Evolutionary conservation across 2,113 vertebrate genomes (phyloP), one percentile per base, ranked within the genome.

Genomic region (Eptatretus burgeri): DNA sequence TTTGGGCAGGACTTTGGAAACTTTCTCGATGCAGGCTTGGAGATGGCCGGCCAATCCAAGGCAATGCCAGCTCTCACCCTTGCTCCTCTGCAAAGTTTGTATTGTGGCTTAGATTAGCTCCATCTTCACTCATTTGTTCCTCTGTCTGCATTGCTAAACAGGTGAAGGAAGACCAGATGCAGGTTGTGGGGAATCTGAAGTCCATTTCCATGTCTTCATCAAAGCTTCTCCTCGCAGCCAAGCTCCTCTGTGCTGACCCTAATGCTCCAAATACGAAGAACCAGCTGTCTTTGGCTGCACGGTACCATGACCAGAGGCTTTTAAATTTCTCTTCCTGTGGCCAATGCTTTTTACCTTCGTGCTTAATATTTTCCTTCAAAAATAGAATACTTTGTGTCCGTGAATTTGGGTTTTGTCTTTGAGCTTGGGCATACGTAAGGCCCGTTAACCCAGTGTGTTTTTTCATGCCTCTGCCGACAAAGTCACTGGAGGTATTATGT

Each of bases 191-290:
- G 11, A 93, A 96, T 75, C 74, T 96, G 71, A 94, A 94, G 78
- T 86, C 86, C 53, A 94, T 96, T 74, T 96, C 89, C 69, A 84
- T 96, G 83, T 89, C 88, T 18, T 96, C 89, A 67, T 94, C 86
- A 74, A 96, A 94, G 72, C 78, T 96, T 50, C 76, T 96, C 18
- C 72, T 96, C 68, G 78, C 86, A 11, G 88, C 85, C 64, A 96
- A 96, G 70, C 87, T 81, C 1, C 75, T 96, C n/a, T 87, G 87
- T 19, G 87, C 85, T 0, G 86, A 96, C 63, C 83, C 85, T 17
- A 75, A 79, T 2, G 79, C 86, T 1, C 89, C 89, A 62, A 96
- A 85, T 74, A 81, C 91, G 62, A 94, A 96, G 77, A 96, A 81
- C 74, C 88, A 94, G 70, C 77, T 94, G n/a, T 84, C 89, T 1